Evolutionary conservation across 2,797 vertebrate species (phyloP).

Genomic region (Acanthurus leucopareius): DNA sequence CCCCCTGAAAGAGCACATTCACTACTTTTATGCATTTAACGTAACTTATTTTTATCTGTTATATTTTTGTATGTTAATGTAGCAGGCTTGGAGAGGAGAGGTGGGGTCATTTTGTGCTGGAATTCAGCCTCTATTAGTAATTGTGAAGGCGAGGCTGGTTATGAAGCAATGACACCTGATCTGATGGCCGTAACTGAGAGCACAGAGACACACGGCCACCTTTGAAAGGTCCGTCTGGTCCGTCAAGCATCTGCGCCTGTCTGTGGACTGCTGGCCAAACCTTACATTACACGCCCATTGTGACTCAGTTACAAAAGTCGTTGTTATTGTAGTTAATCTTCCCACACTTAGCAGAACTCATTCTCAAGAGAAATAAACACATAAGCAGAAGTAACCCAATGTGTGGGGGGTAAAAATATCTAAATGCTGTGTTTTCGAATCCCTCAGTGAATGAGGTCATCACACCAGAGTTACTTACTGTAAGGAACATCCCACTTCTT

Average conservation of each 20-base stretch:
- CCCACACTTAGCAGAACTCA: slow-evolving; percentile 11
- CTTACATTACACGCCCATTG: slow-evolving; percentile 38
- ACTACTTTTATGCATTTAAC: too few relatives aligned
- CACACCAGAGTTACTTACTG: slow-evolving; percentile 5
- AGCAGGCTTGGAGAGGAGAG: slow-evolving; percentile 57
- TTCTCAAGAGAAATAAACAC: slow-evolving; percentile 9
- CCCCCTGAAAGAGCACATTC: neutral
- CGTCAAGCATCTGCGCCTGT: slow-evolving; percentile 67
- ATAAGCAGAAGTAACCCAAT: neutral
- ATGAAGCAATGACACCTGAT: slow-evolving; percentile 85
- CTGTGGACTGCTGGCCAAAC: slow-evolving; percentile 44
- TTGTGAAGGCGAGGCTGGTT: slow-evolving; percentile 75
- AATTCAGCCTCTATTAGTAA: slow-evolving; percentile 72
- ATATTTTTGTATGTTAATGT: slow-evolving; percentile 50
- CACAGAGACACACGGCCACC: slow-evolving; percentile 70
- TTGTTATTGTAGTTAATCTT: slow-evolving; percentile 28
- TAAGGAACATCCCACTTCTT: slow-evolving; percentile 10
- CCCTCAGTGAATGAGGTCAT: slow-evolving; percentile 37
- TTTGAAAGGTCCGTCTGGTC: slow-evolving; percentile 79
- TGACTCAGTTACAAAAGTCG: slow-evolving; percentile 38
- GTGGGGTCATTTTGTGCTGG: slow-evolving; percentile 70
- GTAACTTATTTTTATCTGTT: too few relatives aligned
- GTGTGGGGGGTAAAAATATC: slow-evolving; percentile 17
- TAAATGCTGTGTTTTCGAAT: neutral
- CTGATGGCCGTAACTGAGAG: slow-evolving; percentile 80